phyloP scores from a whole-genome alignment of 2,113 vertebrate genomes.

The Mystacornis crossleyi region DNA sequence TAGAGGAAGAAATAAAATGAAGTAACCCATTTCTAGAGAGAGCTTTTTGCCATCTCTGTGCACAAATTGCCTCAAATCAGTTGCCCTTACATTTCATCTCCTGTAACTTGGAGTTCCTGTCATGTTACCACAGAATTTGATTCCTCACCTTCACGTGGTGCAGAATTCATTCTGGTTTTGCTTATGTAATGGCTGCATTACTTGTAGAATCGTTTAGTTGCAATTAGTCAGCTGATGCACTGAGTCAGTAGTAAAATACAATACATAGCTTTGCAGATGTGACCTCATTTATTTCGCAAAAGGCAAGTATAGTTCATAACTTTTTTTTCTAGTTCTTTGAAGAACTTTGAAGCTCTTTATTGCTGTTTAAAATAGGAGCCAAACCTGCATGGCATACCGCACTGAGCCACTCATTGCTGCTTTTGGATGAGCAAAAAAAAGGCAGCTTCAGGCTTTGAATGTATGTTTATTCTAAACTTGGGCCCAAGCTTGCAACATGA shows the following conservation, averaged over 20 bases:
- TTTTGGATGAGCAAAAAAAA: background rate
- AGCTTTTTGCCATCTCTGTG: background rate
- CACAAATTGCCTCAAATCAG: background rate
- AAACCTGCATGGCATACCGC: fast-evolving
- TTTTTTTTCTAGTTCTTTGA: background rate
- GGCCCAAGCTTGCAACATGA: background rate
- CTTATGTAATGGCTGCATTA: background rate
- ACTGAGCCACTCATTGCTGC: background rate
- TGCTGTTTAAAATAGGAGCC: background rate
- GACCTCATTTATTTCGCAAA: background rate
- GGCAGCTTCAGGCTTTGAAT: background rate
- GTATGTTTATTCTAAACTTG: background rate
- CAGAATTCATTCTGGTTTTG: background rate
- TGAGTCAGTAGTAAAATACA: background rate
- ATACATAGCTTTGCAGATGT: background rate
- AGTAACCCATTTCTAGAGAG: background rate
- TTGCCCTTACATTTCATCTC: background rate
- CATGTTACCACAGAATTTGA: background rate
- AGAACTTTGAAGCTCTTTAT: background rate
- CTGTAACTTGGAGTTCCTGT: background rate
- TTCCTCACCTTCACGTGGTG: background rate
- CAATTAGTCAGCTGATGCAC: background rate
- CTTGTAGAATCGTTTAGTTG: background rate
- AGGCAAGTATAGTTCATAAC: background rate
- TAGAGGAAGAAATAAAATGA: background rate